Conservation (phyloP, 2,888 invertebrate genomes). For the Pasiphila rectangulata region DNA sequence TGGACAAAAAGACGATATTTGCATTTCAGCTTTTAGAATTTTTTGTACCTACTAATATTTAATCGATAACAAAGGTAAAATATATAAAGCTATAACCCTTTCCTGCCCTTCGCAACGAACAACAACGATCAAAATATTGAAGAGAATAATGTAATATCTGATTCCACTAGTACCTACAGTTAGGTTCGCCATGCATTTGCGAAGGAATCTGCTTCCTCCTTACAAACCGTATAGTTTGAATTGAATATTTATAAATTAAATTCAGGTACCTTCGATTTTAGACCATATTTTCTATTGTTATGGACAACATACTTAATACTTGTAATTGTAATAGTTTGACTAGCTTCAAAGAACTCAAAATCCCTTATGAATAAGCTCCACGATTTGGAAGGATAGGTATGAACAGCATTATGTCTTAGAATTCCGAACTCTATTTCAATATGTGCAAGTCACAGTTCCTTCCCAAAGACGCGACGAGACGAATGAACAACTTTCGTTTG, state of each 20-base stretch:
- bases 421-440: conserved; percentile 18
- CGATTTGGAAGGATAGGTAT: conserved; percentile 8
- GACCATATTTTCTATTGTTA: no score
- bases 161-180: conserved; percentile 51
- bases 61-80: conserved; percentile 65
- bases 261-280: conserved; percentile 23
- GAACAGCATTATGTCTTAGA: conserved; percentile 6
- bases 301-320: no score
- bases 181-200: conserved; percentile 48
- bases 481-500: conserved; percentile 73
- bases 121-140: conserved; percentile 59
- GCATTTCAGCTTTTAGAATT: conserved; percentile 50
- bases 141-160: conserved; percentile 49
- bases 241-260: conserved; percentile 6
- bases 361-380: conserved; percentile 13
- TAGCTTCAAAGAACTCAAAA: conserved; percentile 5
- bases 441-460: conserved; percentile 35
- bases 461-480: conserved; percentile 61
- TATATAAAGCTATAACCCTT: conserved; percentile 65
- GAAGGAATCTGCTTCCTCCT: conserved; percentile 34
- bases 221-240: conserved; percentile 5
- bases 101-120: conserved; percentile 59
- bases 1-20: conserved; percentile 47
- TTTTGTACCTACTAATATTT: conserved; percentile 55
- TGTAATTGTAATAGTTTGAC: conserved; percentile 12